A percentile compares a stretch with the other conserved stretches of the same genome.
phyloP scores from a whole-genome alignment of 2,888 invertebrate species.

The Apocheima hispidaria region DNA sequence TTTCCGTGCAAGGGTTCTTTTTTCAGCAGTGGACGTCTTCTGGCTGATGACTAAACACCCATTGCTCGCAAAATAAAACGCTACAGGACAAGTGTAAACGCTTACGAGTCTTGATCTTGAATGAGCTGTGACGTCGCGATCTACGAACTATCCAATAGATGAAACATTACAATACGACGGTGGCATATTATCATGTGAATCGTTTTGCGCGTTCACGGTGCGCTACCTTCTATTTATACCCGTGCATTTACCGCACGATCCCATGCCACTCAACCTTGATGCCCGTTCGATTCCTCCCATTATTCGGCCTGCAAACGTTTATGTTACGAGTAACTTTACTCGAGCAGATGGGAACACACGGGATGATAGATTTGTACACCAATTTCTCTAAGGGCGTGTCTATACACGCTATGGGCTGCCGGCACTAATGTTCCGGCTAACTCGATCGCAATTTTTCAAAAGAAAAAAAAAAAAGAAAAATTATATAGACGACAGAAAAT shows the following conservation, averaged over 20 bases:
- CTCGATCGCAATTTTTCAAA: too few relatives aligned
- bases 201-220: constrained; percentile 45
- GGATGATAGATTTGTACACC: too few relatives aligned
- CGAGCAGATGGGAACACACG: background rate
- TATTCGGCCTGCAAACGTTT: constrained; percentile 28
- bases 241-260: constrained; percentile 68
- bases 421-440: too few relatives aligned
- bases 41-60: background rate
- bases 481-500: too few relatives aligned
- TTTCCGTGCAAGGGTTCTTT: too few relatives aligned
- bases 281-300: constrained; percentile 49
- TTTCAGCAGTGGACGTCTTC: too few relatives aligned
- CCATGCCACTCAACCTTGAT: constrained; percentile 70
- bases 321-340: constrained; percentile 23
- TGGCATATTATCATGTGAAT: constrained; percentile 65
- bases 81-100: background rate
- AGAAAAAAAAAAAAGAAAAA: too few relatives aligned
- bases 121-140: constrained; percentile 32
- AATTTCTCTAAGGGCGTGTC: too few relatives aligned
- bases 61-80: background rate
- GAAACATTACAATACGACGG: constrained; percentile 48
- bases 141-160: constrained; percentile 33
- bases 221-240: constrained; percentile 74
- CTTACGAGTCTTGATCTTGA: constrained; percentile 23
- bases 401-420: too few relatives aligned